Base-by-base conservation (phyloP, 2,113 vertebrate genomes). In the Psophia crepitans region DNA sequence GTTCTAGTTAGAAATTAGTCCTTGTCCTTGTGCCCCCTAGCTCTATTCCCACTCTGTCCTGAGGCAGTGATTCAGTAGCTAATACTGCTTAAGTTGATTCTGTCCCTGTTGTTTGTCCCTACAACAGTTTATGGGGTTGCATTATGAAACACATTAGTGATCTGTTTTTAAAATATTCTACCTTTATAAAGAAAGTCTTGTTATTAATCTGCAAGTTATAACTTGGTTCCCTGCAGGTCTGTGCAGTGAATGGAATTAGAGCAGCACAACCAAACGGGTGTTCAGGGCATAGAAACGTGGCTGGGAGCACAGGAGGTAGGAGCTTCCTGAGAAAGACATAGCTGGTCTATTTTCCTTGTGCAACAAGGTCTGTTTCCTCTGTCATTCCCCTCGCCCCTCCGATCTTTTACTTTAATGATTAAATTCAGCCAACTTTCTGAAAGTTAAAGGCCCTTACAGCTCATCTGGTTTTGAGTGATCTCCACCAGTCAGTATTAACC, bases 181-280 rank as follows among this genome's bases (percentile, higher is more conserved):
- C 61, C 57, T 78, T 78, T 68, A 79, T 4, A n/a, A n/a, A 2
- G 24, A 18, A 41, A 83, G 22, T 16, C 26, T 90, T 57, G 5
- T n/a, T 69, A 28, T 85, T 92, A 79, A 73, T 13, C 39, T 69
- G 65, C 44, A 44, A 68, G 19, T 44, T 90, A 57, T 30, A 81
- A 43, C 14, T 18, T 11, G 1, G 22, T 54, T 75, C 71, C 35
- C 39, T 2, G 12, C 51, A 84, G 80, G 44, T 46, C 54, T 77
- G 12, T 78, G 35, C 64, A 51, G 26, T 24, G 68, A 66, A 37
- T 43, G 18, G 46, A 66, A 60, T 81, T 77, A n/a, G 16, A 84
- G n/a, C 44, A 77, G 32, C 32, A 33, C 17, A 77, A 37, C 11
- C 6, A 6, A 83, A 73, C 3, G 2, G 0, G 0, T 54, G 14